Percentiles rank a stretch among this genome's conserved stretches.
Evolutionary conservation across 2,888 invertebrate genomes (phyloP).

Genomic region (Drosophila falleni): DNA sequence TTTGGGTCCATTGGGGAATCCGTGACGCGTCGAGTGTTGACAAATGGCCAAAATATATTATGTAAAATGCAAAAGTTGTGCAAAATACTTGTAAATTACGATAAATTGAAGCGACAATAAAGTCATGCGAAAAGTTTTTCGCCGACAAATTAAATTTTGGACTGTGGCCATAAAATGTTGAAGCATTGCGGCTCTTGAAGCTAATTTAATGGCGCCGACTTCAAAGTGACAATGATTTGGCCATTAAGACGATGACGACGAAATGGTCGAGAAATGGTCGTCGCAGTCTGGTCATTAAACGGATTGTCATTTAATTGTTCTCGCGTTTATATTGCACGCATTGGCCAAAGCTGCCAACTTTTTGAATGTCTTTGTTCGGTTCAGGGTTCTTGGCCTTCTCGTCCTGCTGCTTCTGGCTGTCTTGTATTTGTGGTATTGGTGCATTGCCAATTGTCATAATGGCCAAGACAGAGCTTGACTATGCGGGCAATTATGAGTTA

Average conservation of each 20-base stretch:
- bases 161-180: conserved; percentile 29
- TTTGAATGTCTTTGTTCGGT: conserved; percentile 59
- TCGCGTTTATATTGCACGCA: conserved; percentile 60
- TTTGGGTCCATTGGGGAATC: conserved; percentile 34
- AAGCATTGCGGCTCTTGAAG: conserved; percentile 11
- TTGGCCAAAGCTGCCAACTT: conserved; percentile 60
- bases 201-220: conserved; percentile 73
- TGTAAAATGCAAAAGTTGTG: conserved; percentile 12
- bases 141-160: conserved; percentile 11
- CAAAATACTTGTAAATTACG: conserved; percentile 3
- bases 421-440: conserved; percentile 30
- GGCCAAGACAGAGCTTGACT: conserved; percentile 51
- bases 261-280: neutral
- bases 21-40: conserved; percentile 36
- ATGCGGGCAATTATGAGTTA: conserved; percentile 75
- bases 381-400: conserved; percentile 1
- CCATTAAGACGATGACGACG: conserved; percentile 53
- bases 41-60: conserved; percentile 36
- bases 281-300: conserved; percentile 62
- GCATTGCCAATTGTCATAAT: conserved; percentile 76
- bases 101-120: conserved; percentile 8
- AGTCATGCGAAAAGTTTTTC: conserved; percentile 4
- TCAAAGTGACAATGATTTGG: conserved; percentile 78
- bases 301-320: conserved; percentile 78
- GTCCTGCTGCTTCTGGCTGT: neutral